phyloP scores from a whole-genome alignment of 2,797 vertebrate genomes.

The Gambusia yucatana region DNA sequence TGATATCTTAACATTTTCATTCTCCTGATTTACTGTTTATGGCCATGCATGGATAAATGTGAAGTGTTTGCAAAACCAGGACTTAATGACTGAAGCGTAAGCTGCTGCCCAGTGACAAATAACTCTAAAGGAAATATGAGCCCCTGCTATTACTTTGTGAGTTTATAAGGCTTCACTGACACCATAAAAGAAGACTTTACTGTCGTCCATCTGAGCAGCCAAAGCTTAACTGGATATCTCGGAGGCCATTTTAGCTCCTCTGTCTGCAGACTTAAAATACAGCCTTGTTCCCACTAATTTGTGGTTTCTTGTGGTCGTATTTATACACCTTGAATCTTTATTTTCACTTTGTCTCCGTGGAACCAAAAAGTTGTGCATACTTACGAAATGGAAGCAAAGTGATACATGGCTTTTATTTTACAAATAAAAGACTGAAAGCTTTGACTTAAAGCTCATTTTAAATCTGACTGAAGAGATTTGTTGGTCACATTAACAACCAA shows the following conservation, averaged over 20 bases:
- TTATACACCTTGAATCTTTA: neutral
- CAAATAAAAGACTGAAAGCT: neutral
- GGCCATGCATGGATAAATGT: neutral
- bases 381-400: neutral
- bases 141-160: slow-evolving; percentile 49
- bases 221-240: slow-evolving; percentile 47
- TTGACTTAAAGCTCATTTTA: no score
- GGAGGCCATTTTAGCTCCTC: slow-evolving; percentile 35
- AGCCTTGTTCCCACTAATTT: slow-evolving; percentile 25
- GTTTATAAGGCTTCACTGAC: slow-evolving; percentile 66
- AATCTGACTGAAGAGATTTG: no score
- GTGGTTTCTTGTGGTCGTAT: neutral
- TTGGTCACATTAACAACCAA: no score
- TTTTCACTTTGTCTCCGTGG: neutral
- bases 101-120: slow-evolving; percentile 48
- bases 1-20: neutral
- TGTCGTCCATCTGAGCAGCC: slow-evolving; percentile 43
- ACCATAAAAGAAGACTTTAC: slow-evolving; percentile 60
- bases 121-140: slow-evolving; percentile 39
- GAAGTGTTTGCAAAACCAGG: slow-evolving; percentile 27
- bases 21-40: neutral
- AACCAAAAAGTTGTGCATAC: neutral
- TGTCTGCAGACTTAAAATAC: slow-evolving; percentile 35
- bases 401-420: no score
- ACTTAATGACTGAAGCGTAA: slow-evolving; percentile 33